Conservation (phyloP, 2,888 invertebrate genomes). For the Arge pagana region DNA sequence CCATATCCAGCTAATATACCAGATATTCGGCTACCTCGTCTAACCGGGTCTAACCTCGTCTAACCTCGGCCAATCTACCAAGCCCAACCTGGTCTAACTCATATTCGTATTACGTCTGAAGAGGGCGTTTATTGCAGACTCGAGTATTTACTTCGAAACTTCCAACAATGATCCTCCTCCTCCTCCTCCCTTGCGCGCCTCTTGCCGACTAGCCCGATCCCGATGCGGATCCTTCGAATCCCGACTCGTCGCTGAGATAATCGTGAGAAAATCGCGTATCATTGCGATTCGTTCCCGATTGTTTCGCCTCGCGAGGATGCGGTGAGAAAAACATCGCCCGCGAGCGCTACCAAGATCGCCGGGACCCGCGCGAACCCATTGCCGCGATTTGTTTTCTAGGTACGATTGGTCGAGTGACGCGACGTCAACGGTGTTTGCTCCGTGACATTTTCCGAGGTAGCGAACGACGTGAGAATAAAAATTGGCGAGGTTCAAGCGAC, state of each 20-base stretch:
- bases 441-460: no score
- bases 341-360: no score
- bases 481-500: conserved; percentile 7
- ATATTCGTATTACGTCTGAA: conserved; percentile 3
- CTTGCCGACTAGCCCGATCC: no score
- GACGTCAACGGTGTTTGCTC: background rate
- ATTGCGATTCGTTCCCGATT: no score
- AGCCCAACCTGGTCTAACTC: conserved; percentile 7
- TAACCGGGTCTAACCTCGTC: conserved; percentile 4
- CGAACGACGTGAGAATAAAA: conserved; percentile 13
- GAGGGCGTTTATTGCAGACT: conserved; percentile 9
- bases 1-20: conserved; percentile 22
- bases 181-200: no score
- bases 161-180: no score
- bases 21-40: conserved; percentile 20
- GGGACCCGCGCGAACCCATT: background rate
- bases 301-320: no score
- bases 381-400: background rate
- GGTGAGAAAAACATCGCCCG: no score
- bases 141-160: no score
- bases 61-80: conserved; percentile 10
- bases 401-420: background rate
- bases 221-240: no score
- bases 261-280: no score
- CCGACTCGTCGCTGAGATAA: no score